Conservation (phyloP, 1,140 invertebrate genomes). For the Wasmannia auropunctata region DNA sequence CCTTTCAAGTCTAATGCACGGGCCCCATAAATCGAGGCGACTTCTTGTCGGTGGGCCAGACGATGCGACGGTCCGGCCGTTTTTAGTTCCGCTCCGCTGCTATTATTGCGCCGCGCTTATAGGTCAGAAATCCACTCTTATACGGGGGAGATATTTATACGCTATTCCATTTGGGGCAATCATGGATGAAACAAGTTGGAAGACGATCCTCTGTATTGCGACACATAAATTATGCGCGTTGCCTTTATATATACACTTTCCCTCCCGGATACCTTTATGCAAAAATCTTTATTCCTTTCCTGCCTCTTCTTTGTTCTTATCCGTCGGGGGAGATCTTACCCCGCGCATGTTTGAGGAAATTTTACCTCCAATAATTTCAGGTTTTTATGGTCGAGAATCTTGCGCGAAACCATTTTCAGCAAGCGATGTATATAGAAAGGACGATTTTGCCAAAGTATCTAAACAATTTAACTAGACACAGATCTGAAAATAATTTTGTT, state of each 20-base stretch:
- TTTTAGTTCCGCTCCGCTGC: slow-evolving; percentile 57
- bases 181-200: slow-evolving; percentile 57
- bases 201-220: slow-evolving; percentile 45
- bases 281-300: slow-evolving; percentile 45
- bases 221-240: slow-evolving; percentile 53
- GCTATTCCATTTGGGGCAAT: slow-evolving; percentile 55
- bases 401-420: too few species aligned
- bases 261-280: slow-evolving; percentile 34
- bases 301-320: not conserved
- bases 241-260: slow-evolving; percentile 25
- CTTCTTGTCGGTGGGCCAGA: slow-evolving; percentile 58
- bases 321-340: not conserved
- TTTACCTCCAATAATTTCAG: not conserved
- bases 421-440: too few species aligned
- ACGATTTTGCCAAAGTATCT: too few species aligned
- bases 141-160: slow-evolving; percentile 50
- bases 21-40: slow-evolving; percentile 48
- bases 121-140: slow-evolving; percentile 58
- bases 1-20: slow-evolving; percentile 60
- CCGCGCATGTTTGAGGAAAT: slow-evolving; percentile 18
- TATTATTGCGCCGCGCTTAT: slow-evolving; percentile 54
- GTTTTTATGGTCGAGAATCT: slow-evolving; percentile 30
- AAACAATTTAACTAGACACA: too few species aligned
- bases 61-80: slow-evolving; percentile 55
- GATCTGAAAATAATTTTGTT: too few species aligned